Evolutionary conservation across 2,888 invertebrate genomes (phyloP).

Genomic region (Dioctria rufipes): DNA sequence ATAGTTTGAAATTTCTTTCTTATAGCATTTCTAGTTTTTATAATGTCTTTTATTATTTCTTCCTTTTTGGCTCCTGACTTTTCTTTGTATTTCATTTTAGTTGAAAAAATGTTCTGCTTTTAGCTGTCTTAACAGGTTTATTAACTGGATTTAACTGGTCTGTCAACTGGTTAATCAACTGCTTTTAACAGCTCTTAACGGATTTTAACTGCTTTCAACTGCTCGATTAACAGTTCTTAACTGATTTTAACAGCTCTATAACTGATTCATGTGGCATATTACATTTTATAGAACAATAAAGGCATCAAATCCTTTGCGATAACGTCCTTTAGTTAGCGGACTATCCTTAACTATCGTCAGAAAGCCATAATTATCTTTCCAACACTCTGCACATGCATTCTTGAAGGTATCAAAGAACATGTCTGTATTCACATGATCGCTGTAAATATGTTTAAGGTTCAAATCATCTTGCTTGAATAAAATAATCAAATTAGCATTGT

Average conservation of each 20-base stretch:
- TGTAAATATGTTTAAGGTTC: no score
- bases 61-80: background rate
- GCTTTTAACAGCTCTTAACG: no score
- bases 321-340: slow-evolving; percentile 60
- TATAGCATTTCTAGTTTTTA: background rate
- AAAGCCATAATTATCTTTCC: no score
- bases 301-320: slow-evolving; percentile 59
- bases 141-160: no score
- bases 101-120: no score
- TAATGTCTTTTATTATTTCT: background rate
- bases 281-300: slow-evolving; percentile 47
- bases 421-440: no score
- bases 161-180: background rate
- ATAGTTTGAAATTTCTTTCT: background rate
- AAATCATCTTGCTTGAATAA: no score
- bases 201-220: no score
- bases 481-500: slow-evolving; percentile 65
- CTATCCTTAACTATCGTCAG: slow-evolving; percentile 63
- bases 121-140: no score
- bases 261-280: background rate
- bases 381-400: no score
- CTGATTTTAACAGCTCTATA: background rate
- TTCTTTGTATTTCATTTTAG: no score
- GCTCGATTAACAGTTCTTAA: background rate
- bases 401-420: no score